These are phyloP conservation scores for Lichenostomus cassidix DNA, from an alignment of 2,113 vertebrate species.

Conservation along the genomic window DNA sequence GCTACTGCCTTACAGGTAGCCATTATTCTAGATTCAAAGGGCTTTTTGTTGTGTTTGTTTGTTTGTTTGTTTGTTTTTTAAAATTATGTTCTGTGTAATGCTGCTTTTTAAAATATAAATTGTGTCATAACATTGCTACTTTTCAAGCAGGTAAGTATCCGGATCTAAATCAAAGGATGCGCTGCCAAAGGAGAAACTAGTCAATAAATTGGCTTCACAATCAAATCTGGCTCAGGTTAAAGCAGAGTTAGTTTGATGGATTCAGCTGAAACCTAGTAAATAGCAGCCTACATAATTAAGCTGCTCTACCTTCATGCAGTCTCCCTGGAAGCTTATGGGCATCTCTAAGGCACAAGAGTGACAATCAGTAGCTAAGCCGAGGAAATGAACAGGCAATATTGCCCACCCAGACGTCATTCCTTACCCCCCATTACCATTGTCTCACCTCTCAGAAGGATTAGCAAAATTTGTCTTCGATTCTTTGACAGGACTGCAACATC, in stretches of 20 bases:
- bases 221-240: slow-evolving; percentile 78
- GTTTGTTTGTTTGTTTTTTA: slow-evolving; percentile 45
- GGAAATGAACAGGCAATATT: slow-evolving; percentile 62
- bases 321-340: slow-evolving; percentile 67
- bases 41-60: slow-evolving; percentile 72
- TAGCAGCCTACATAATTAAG: slow-evolving; percentile 77
- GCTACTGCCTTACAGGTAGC: slow-evolving; percentile 83
- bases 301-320: slow-evolving; percentile 57
- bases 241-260: slow-evolving; percentile 76
- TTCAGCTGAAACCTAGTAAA: slow-evolving; percentile 73
- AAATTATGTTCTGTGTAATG: slow-evolving; percentile 70
- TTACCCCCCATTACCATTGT: not conserved
- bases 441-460: slow-evolving; percentile 44
- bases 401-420: slow-evolving; percentile 53
- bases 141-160: slow-evolving; percentile 69
- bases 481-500: not conserved
- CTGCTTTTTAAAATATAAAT: slow-evolving; percentile 78
- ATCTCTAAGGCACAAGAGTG: slow-evolving; percentile 66
- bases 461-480: slow-evolving; percentile 31
- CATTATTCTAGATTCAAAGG: slow-evolving; percentile 83
- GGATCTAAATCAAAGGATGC: slow-evolving; percentile 67
- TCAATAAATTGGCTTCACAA: slow-evolving; percentile 79
- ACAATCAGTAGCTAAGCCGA: slow-evolving; percentile 65
- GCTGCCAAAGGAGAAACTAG: slow-evolving; percentile 63
- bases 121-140: slow-evolving; percentile 70